Evolutionary conservation across 2,797 vertebrate species (phyloP), one percentile per base, ranked within the genome.

Genomic region (Sphenodon punctatus): DNA sequence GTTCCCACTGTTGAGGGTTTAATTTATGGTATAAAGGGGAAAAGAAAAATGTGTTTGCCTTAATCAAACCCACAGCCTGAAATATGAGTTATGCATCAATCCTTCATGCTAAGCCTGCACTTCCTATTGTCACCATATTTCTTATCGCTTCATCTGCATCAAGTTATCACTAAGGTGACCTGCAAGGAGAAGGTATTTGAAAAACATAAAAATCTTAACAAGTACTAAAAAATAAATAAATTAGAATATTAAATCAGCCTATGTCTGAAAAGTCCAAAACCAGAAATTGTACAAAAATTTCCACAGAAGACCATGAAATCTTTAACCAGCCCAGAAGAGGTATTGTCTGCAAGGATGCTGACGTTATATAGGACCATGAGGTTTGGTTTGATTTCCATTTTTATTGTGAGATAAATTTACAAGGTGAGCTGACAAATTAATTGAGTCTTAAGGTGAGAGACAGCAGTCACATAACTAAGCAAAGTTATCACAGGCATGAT

Each of bases 181-280:
- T 56, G 12, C 22, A 19, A 20, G 53, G 20, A 58, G 10, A 58
- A 20, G 10, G 7, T 36, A 20, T 58, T 72, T 86, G 55, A 56
- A 15, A 0, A 0, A 67, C 65, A 17, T 13, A 32, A 58, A 15
- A 87, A 7, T 84, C 56, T 4, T 48, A 38, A 65, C 15, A 46
- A 2, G 59, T n/a, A 15, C 30, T 6, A 41, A 70, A 42, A 66
- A 4, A 77, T 74, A 75, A 75, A 19, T 0, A 78, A 72, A 83
- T 38, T 11, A 46, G 2, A 56, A 30, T 25, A 43, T 56, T 59
- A 61, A 67, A 5, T 67, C 25, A 70, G 82, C 1, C 2, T 1
- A 4, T 13, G 19, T 80, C 55, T 12, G 42, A 19, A 5, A 43
- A 5, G 55, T 49, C 30, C 38, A 73, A n/a, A n/a, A n/a, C n/a